Evolutionary conservation across 1,140 invertebrate species (phyloP).

Genomic region (Drosophila watanabei): DNA sequence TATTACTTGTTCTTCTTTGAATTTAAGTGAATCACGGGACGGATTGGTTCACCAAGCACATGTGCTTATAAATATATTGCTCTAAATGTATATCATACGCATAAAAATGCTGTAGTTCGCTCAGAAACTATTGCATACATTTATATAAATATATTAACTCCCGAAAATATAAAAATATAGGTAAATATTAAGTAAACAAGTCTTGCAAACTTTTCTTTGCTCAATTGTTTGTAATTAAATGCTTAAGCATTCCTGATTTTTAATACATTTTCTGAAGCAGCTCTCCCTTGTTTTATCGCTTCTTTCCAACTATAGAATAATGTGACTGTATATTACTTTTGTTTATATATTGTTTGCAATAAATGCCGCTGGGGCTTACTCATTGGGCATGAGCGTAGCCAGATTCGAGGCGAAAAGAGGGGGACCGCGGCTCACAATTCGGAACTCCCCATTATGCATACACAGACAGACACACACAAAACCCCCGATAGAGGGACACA

Average conservation of each 20-base stretch:
- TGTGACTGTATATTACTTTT: neutral
- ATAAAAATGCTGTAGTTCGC: slow-evolving; percentile 2
- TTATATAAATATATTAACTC: neutral
- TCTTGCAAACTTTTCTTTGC: neutral
- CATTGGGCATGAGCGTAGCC: slow-evolving; percentile 30
- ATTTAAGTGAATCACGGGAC: slow-evolving; percentile 11
- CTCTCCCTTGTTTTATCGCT: neutral
- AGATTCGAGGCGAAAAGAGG: slow-evolving; percentile 4
- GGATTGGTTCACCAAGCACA: slow-evolving; percentile 25
- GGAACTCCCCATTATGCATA: slow-evolving; percentile 38
- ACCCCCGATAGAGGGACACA: slow-evolving; percentile 15
- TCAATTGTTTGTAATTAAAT: neutral
- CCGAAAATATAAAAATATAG: neutral
- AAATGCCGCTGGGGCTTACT: slow-evolving; percentile 18
- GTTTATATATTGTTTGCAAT: slow-evolving; percentile 3
- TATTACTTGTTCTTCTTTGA: neutral
- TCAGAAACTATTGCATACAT: neutral
- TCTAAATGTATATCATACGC: slow-evolving; percentile 8
- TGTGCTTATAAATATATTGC: slow-evolving; percentile 4
- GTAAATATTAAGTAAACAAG: neutral
- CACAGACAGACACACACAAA: slow-evolving; percentile 22
- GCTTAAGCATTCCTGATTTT: neutral
- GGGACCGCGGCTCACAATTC: slow-evolving; percentile 3
- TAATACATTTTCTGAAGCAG: neutral
- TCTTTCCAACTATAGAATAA: neutral